Base-by-base conservation (phyloP, 1,140 invertebrate species). In the Microplitis demolitor region DNA sequence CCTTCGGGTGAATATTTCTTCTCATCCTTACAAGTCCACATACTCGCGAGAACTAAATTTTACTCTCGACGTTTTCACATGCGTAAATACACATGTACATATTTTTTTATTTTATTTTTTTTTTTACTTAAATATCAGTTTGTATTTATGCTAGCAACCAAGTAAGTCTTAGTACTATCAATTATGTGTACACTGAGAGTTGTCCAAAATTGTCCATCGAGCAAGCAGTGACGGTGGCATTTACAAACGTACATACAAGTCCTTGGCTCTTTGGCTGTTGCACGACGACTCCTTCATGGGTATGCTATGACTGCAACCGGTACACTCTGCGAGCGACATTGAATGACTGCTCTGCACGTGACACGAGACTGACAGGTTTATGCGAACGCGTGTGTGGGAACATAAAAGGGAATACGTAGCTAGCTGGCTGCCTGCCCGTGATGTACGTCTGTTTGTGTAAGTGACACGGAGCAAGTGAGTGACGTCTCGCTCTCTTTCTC, bases 401-500 rank as follows among this genome's bases (percentile, higher is more conserved):
- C 85, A 85, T 86, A 87, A 85, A 87, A 87, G 85, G 83, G 81
- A 85, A 82, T 83, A 84, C 83, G 82, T 84, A 83, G 78, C 71
- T 75, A 69, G 82, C 77, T 75, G 78, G 78, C 78, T 80, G 81
- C 76, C 78, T 83, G 85, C 74, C 77, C 78, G 79, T 86, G 85
- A 87, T 86, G 85, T 86, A 87, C 84, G 83, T 85, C 83, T 85
- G 86, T 85, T 87, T 87, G 84, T 87, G 86, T 85, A 87, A 87
- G 84, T 86, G 86, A 87, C 85, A 85, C 82, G 80, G 74, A 81
- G 77, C 77, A 78, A 85, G 81, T 84, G 85, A 87, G 79, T 86
- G 85, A 87, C 85, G 80, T 78, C 79, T 83, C 79, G 81, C 77
- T 78, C 73, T 56, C 61, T 73, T 73, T 70, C 72, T 34, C 73